Percentiles rank a stretch among this genome's conserved stretches.
phyloP scores from a whole-genome alignment of 1,140 invertebrate genomes.

The Eubasilissa regina region DNA sequence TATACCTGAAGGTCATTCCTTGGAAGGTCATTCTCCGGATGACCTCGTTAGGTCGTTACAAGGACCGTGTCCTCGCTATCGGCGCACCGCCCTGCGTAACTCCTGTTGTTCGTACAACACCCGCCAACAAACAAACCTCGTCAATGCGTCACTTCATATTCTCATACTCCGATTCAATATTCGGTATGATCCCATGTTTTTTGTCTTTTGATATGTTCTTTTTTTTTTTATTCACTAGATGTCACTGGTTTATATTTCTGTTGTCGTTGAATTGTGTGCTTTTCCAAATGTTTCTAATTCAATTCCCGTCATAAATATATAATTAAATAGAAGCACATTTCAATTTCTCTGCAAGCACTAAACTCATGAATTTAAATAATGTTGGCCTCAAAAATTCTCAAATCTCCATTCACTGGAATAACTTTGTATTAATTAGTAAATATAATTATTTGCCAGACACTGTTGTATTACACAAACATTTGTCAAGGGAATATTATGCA shows the following conservation, averaged over 20 bases:
- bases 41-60: background rate
- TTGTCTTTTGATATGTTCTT: conserved; percentile 24
- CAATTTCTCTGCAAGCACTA: too few relatives aligned
- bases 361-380: too few relatives aligned
- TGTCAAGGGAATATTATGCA: too few relatives aligned
- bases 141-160: conserved; percentile 13
- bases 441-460: too few relatives aligned
- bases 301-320: too few relatives aligned
- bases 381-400: too few relatives aligned
- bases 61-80: background rate
- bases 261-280: background rate
- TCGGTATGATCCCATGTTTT: conserved; percentile 42
- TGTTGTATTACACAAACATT: too few relatives aligned
- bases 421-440: too few relatives aligned
- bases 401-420: too few relatives aligned
- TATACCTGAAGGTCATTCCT: background rate
- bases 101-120: conserved; percentile 7
- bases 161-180: conserved; percentile 34
- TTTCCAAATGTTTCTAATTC: background rate
- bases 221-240: background rate
- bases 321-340: too few relatives aligned
- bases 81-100: background rate
- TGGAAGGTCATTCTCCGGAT: too few relatives aligned
- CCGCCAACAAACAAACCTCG: background rate
- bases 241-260: background rate